Base-by-base conservation (phyloP, 92 coral and sea anemone genomes). In the Actinostola sp. region DNA sequence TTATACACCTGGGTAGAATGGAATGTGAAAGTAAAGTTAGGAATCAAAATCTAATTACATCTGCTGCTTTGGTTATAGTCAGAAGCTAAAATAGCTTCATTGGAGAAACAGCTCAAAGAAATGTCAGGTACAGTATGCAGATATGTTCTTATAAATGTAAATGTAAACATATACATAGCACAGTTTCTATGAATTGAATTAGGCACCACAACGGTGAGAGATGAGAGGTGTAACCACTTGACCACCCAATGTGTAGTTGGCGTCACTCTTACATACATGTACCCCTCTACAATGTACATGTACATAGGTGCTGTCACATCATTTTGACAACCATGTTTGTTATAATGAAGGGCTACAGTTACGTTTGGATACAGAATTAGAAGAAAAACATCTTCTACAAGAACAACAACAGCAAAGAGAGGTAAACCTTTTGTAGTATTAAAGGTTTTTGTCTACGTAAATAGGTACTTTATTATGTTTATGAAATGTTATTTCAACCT, bases 341-440 rank as follows among this genome's bases (percentile, higher is more conserved):
- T 4, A 38, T 62, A 16, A 55, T 66, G 14, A 39, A 89, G 97
- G 75, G 3, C 68, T 94, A 4, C 98, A 94, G 29, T 87, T 94
- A 19, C 95, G 88, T 35, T 83, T 94, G 51, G 98, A 92, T 41
- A 94, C 97, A 2, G 98, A 94, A 57, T 61, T 85, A 29, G 98
- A 94, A 55, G 98, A 94, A 57, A 94, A 94, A 43, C 80, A 80
- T 1, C 72, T 94, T 13, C 79, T 94, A 15, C 97, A 94, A 81
- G 98, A 94, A 64, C 98, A 94, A 45, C 82, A 88, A 19, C 84
- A 79, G 19, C 82, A 76, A 16, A 79, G 84, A 28, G 86, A 88
- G 87, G 98, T 92, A 41, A 13, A 80, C 11, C n/a, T 19, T 52
- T 17, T 36, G 15, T 14, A 30, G 4, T 0, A 0, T 25, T 35